Base-by-base conservation (phyloP, 2,797 vertebrate species). In the Phalloptychus januarius region DNA sequence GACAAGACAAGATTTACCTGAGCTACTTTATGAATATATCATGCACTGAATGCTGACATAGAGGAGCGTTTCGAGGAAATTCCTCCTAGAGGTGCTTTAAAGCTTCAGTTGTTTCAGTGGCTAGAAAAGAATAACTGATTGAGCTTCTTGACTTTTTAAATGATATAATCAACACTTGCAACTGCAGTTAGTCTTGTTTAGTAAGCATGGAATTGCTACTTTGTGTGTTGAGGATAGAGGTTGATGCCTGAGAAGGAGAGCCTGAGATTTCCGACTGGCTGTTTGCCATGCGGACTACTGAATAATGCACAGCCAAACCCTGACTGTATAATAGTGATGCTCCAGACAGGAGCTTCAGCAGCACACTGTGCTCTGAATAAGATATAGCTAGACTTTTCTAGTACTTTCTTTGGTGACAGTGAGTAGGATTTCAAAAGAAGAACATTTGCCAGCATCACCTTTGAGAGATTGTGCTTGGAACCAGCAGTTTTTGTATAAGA, bases 221-320 rank as follows among this genome's bases (percentile, higher is more conserved):
- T 89, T 83, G 85, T 77, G 82, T 85, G 81, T 86, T 80, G 78
- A 87, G 83, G 63, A 54, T 38, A 61, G 33, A 75, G 85, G 85
- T 63, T 80, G 81, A 79, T 75, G 78, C 72, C 72, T 79, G 72
- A 81, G 80, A 87, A 46, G 67, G 58, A 85, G 86, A 83, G 80
- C 56, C 79, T 86, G 90, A 85, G 84, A 82, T 82, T 81, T 77
- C 88, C 83, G 86, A 84, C 72, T 88, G 88, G 83, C 81, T 83
- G 75, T 73, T 80, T 88, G 83, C 81, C 89, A 83, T 85, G 84
- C 56, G 7, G 85, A 79, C 79, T 73, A 80, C 79, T 94, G 90
- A 94, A 94, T 95, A 94, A 95, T 94, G 92, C 89, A 94, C 92
- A 72, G 71, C 74, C 79, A 79, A 87, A 89, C 79, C 85, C 91